A percentile compares a stretch with the other conserved stretches of the same genome.
phyloP scores from a whole-genome alignment of 1,140 invertebrate genomes.

The Cherax destructor region DNA sequence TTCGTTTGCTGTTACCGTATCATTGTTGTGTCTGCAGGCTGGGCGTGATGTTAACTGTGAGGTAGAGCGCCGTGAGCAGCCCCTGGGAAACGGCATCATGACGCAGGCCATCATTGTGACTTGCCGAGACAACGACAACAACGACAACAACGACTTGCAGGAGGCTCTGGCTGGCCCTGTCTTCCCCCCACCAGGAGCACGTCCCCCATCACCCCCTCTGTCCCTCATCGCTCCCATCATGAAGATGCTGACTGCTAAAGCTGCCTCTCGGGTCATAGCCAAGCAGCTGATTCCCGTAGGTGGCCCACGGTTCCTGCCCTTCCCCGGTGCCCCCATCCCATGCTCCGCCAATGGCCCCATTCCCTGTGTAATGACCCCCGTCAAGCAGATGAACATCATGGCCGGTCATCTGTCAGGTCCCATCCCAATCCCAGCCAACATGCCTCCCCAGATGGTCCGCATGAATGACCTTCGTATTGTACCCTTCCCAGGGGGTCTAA shows the following conservation, averaged over 20 bases:
- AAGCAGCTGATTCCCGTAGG: not conserved
- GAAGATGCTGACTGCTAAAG: conserved; percentile 48
- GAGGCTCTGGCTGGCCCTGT: not conserved
- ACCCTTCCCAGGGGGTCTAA: not conserved
- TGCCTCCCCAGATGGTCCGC: not conserved
- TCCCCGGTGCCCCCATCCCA: not conserved
- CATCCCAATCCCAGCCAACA: conserved; percentile 15
- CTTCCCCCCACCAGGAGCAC: conserved; percentile 7
- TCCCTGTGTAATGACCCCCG: conserved; percentile 17
- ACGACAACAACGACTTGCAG: not conserved
- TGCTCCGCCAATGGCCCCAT: conserved; percentile 9
- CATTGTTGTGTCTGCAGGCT: conserved; percentile 3
- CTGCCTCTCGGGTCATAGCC: conserved; percentile 6
- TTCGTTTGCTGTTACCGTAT: too few relatives aligned
- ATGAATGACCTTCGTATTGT: not conserved
- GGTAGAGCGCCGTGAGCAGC: conserved; percentile 59
- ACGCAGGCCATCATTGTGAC: conserved; percentile 61
- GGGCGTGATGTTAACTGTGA: conserved; percentile 59
- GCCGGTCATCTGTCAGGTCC: conserved; percentile 12
- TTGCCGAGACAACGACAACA: conserved; percentile 20
- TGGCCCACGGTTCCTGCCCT: not conserved
- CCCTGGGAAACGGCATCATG: conserved; percentile 38
- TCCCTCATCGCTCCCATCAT: conserved; percentile 50
- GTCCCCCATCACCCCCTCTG: conserved; percentile 22
- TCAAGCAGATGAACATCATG: conserved; percentile 45